A percentile compares a stretch with the other conserved stretches of the same genome.
These are phyloP conservation scores for Pseudobourletiella spinata DNA, from an alignment of 1,140 invertebrate species.

Conservation along the genomic window DNA sequence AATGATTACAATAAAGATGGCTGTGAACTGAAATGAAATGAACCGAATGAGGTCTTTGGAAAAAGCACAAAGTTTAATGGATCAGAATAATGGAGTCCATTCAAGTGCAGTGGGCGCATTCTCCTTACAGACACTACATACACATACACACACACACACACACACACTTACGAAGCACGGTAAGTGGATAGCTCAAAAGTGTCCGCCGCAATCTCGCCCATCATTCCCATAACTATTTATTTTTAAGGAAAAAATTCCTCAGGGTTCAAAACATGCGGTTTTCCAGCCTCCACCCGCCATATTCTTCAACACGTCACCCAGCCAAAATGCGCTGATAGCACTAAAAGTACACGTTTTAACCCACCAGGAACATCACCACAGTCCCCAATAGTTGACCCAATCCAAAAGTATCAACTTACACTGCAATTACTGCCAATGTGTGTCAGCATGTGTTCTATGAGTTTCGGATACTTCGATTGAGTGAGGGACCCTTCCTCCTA, in stretches of 20 bases:
- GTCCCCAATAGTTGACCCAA: neutral
- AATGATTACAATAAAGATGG: conserved; percentile 9
- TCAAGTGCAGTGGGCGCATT: conserved; percentile 3
- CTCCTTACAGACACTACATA: too few species aligned
- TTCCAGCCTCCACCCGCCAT: neutral
- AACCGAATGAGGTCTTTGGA: neutral
- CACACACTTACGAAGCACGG: neutral
- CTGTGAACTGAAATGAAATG: conserved; percentile 5
- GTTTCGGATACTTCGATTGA: too few species aligned
- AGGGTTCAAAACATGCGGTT: neutral
- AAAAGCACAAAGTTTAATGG: conserved; percentile 24
- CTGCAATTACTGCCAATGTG: neutral
- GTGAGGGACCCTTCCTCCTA: too few species aligned
- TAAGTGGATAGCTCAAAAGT: conserved; percentile 1
- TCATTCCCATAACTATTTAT: neutral
- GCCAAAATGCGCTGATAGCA: too few species aligned
- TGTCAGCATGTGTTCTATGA: neutral
- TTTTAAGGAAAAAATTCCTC: neutral
- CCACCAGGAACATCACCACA: neutral
- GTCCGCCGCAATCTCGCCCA: neutral
- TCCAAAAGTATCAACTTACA: neutral
- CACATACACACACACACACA: neutral
- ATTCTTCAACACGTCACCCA: neutral
- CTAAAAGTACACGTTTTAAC: neutral
- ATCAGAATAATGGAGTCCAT: conserved; percentile 21